Conservation (phyloP, 2,113 vertebrate genomes). For the Cyanoderma ruficeps region DNA sequence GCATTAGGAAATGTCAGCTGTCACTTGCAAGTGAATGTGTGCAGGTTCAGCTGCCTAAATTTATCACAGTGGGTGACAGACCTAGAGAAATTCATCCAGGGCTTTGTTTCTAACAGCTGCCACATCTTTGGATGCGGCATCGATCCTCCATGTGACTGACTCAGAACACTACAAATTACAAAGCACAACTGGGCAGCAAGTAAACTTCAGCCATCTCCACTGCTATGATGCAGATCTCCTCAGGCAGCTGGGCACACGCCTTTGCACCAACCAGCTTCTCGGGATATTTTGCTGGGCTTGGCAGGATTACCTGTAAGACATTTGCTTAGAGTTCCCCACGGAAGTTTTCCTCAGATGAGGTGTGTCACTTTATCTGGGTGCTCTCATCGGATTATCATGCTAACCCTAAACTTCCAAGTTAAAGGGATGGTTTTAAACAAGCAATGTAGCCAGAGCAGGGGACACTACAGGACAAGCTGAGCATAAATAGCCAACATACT, state of each 20-base stretch:
- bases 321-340: not conserved
- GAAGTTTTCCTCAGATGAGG: not conserved
- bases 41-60: conserved; percentile 32
- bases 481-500: not conserved
- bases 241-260: not conserved
- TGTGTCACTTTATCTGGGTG: not conserved
- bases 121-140: not conserved
- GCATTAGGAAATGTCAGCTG: conserved; percentile 43
- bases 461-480: not conserved
- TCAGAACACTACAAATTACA: not conserved
- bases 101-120: not conserved
- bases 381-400: not conserved
- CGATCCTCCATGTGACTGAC: not conserved
- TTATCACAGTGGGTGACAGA: conserved; percentile 20
- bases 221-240: not conserved
- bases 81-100: not conserved
- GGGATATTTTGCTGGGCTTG: not conserved
- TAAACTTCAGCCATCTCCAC: not conserved
- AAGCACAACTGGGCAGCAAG: not conserved
- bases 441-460: not conserved
- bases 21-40: conserved; percentile 19
- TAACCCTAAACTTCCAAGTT: not conserved
- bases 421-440: not conserved
- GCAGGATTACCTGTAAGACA: not conserved
- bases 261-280: not conserved